phyloP scores from a whole-genome alignment of 2,888 invertebrate species.

The Brassicogethes aeneus region DNA sequence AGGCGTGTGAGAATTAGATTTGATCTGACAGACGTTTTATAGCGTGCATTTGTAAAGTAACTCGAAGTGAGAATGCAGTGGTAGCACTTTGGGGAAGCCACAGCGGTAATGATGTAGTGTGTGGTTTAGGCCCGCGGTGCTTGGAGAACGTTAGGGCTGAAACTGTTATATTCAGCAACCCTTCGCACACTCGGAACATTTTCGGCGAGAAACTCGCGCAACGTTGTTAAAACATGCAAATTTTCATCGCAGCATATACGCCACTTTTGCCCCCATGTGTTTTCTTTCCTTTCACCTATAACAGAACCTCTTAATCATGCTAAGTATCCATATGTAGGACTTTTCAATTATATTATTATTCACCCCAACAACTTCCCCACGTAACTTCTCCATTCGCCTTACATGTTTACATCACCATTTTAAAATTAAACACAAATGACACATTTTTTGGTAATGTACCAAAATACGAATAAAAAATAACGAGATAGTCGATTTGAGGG shows the following conservation, averaged over 20 bases:
- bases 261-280: conserved; percentile 6
- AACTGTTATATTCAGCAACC: conserved; percentile 24
- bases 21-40: conserved; percentile 15
- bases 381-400: too few relatives aligned
- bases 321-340: too few relatives aligned
- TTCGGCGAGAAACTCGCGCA: conserved; percentile 7
- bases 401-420: too few relatives aligned
- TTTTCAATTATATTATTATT: too few relatives aligned
- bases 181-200: conserved; percentile 4
- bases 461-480: too few relatives aligned
- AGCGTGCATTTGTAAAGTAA: conserved; percentile 19
- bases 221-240: conserved; percentile 27
- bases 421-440: too few relatives aligned
- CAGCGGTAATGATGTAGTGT: conserved; percentile 29
- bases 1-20: too few relatives aligned
- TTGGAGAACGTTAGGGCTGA: conserved; percentile 14
- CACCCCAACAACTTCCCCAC: too few relatives aligned
- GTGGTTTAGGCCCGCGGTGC: conserved; percentile 25
- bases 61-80: conserved; percentile 19
- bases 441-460: too few relatives aligned
- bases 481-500: too few relatives aligned
- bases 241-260: conserved; percentile 17
- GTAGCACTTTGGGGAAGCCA: conserved; percentile 23
- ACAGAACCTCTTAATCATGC: too few relatives aligned
- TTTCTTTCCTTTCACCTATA: too few relatives aligned